Base-by-base conservation (phyloP, 2,797 vertebrate genomes). In the Malurus splendens region DNA sequence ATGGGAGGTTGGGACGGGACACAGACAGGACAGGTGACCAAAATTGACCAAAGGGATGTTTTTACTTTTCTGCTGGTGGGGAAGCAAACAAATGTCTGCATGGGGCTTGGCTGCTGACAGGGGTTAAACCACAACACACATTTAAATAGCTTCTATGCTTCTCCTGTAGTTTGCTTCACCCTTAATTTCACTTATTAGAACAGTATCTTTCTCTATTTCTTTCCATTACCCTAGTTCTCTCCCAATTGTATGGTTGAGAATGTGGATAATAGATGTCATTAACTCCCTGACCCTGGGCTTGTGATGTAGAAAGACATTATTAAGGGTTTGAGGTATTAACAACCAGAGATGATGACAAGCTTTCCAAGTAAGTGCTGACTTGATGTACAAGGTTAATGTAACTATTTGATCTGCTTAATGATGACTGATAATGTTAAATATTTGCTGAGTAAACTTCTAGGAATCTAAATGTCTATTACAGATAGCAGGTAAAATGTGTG, bases 361-460 rank as follows among this genome's bases (percentile, higher is more conserved):
- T 88, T 92, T 79, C 33, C 6, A 66, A 86, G 57, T 42, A 68
- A 41, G 68, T 76, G 60, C 70, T 86, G 90, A 83, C 44, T 71
- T 76, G 33, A 14, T 70, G 48, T 70, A 28, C 14, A 8, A 79
- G 71, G 81, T 82, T 94, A 92, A 92, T 74, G 13, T 47, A 79
- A 70, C 67, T 83, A 62, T 57, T 91, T 82, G 64, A 79, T 86
- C 38, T 79, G 52, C 39, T 38, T 73, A 50, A 72, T 83, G 30
- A 24, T 78, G 62, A 62, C 55, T 4, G 25, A 18, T 90, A 83
- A 55, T 18, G 23, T 88, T 70, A 86, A 94, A 83, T 89, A 76
- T 88, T 90, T 94, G 81, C 81, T 86, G 90, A 92, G 71, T 84
- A 90, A 87, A 84, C 56, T 70, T 87, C 55, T 22, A 79, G 30